Conservation (phyloP, 2,888 invertebrate genomes). For the Oxycera nigricornis region DNA sequence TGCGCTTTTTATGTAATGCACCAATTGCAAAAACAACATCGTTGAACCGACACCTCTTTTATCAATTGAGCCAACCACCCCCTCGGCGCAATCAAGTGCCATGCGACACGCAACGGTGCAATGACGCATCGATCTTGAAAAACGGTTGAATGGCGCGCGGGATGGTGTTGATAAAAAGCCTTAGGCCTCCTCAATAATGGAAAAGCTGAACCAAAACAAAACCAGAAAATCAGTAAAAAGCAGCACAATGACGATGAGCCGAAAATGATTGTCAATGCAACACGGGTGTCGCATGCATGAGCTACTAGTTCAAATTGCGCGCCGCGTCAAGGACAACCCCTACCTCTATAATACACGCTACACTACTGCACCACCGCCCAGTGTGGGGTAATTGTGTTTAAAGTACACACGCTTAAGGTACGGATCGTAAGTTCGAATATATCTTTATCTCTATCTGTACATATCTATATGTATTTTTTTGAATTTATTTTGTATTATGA, state of each 20-base stretch:
- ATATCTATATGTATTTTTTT: conserved; percentile 21
- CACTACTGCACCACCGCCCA: background rate
- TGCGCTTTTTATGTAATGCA: conserved; percentile 31
- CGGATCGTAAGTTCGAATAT: conserved; percentile 18
- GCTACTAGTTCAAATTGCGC: conserved; percentile 35
- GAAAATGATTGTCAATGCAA: conserved; percentile 11
- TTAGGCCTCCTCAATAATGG: too few relatives aligned
- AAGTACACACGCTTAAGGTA: conserved; percentile 22
- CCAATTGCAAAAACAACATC: background rate
- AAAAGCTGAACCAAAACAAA: background rate
- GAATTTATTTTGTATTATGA: background rate
- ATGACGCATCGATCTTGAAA: conserved; percentile 31
- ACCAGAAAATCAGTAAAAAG: background rate
- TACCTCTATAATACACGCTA: conserved; percentile 9
- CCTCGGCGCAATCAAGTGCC: conserved; percentile 13
- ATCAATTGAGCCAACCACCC: background rate
- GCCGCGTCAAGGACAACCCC: conserved; percentile 41
- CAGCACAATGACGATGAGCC: conserved; percentile 3
- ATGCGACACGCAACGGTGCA: background rate
- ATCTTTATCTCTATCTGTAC: too few relatives aligned
- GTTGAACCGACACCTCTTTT: background rate
- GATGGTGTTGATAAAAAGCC: conserved; percentile 18
- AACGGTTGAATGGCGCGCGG: background rate
- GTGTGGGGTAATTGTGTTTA: conserved; percentile 28
- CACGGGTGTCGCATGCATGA: background rate